Evolutionary conservation across 2,888 invertebrate species (phyloP).

Genomic region (Resseliella maxima): DNA sequence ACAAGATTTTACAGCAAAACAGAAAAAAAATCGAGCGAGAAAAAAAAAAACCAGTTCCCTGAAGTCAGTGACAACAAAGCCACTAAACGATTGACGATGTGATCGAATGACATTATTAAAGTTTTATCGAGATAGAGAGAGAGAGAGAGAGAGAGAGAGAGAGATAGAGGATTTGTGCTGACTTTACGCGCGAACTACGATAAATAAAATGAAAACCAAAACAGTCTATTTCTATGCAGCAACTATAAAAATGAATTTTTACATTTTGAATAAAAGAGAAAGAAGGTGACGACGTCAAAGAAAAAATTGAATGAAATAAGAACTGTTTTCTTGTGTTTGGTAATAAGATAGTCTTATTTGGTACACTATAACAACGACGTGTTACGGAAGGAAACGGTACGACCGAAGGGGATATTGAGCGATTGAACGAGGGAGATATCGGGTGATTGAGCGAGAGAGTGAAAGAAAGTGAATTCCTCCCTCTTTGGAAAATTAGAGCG

Average conservation of each 20-base stretch:
- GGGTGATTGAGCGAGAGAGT: no score
- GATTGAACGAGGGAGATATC: no score
- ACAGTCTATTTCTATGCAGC: background rate
- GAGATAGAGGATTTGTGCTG: background rate
- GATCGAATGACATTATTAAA: constrained; percentile 24
- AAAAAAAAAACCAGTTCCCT: background rate
- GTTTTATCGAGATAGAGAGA: background rate
- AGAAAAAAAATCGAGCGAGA: no score
- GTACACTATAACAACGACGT: no score
- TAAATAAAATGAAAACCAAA: constrained; percentile 14
- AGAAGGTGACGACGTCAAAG: background rate
- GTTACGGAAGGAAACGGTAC: no score
- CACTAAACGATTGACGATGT: background rate
- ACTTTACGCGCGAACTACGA: background rate
- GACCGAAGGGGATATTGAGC: no score
- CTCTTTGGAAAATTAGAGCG: no score
- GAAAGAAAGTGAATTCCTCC: no score
- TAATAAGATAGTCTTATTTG: no score
- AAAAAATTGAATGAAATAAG: no score
- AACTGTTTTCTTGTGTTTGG: background rate
- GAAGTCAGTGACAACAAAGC: background rate
- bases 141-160: no score
- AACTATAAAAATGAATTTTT: background rate
- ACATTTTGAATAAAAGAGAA: background rate
- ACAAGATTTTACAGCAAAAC: background rate